Base-by-base conservation (phyloP, 2,113 vertebrate species). In the Scomber colias region DNA sequence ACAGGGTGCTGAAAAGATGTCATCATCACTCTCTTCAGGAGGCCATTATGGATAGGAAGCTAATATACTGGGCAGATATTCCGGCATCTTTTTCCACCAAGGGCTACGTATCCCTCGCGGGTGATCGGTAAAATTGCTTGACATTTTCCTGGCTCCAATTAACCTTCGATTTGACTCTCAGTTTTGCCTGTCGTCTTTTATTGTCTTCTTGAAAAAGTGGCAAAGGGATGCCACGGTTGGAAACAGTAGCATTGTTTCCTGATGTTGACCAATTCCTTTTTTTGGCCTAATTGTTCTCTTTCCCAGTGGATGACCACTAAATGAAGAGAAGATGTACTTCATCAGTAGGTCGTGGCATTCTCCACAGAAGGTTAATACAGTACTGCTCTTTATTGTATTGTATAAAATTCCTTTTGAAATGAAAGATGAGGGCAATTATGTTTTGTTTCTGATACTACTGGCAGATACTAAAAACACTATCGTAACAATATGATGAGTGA, bases 111-210 rank as follows among this genome's bases (percentile, higher is more conserved):
- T 91, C 92, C 91, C 93, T 91, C 72, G 81, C 90, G 93, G 93
- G 84, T 94, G 90, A 95, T 93, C 69, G 87, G 89, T 90, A 90
- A 90, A 91, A 94, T 92, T 93, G 94, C 90, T 92, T 95, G 93
- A 94, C 93, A 93, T 94, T 93, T 93, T 71, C 80, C 73, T 92
- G 90, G 86, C 90, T 93, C 87, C 92, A 95, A 93, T 94, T 95
- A 95, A 95, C 95, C 93, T 95, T 92, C 77, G 84, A 89, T 94
- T 94, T 94, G 93, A 95, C 92, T 94, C 90, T 79, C 89, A 84
- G 89, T 92, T 91, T 90, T 94, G 80, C 87, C 85, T 92, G 92
- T 94, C 93, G 82, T 90, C 88, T 92, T 87, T 87, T 92, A 94
- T 94, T 92, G 89, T 91, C 87, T 91, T 87, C 86, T 74, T 67